Base-by-base conservation (phyloP, 2,888 invertebrate species). In the Molanna angustata region DNA sequence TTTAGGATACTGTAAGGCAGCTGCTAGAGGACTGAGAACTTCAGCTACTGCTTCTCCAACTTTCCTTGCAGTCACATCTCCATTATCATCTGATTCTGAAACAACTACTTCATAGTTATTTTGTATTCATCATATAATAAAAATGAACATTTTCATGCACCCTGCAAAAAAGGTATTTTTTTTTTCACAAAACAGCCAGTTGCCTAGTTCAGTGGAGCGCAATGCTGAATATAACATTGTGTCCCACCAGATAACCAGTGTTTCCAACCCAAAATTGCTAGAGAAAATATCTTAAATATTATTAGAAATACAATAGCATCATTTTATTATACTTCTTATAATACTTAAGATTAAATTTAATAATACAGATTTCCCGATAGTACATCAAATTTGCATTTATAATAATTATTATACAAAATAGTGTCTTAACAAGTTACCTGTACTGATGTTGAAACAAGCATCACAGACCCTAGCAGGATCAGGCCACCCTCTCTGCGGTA, bases 391-490 rank as follows among this genome's bases (percentile, higher is more conserved):
- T n/a, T n/a, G n/a, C n/a, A n/a, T n/a, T n/a, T n/a, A n/a, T n/a
- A n/a, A n/a, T n/a, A n/a, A n/a, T n/a, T n/a, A n/a, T n/a, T n/a
- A n/a, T n/a, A n/a, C n/a, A n/a, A n/a, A n/a, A n/a, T n/a, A n/a
- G n/a, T n/a, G n/a, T n/a, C n/a, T n/a, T 7, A 27, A 27, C 13
- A 35, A 35, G 9, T 35, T 13, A 43, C 42, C 50, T 33, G 33
- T 44, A 35, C 39, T 45, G 32, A 18, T 27, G 35, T 33, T 64
- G 27, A 65, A 83, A 64, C 90, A 90, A 43, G 72, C 67, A 61
- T 87, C 83, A 67, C 90, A 91, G 2, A 90, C 88, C 50, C 90
- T 72, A 1, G 88, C 88, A 1, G 84, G 81, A 16, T 74, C 71
- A 6, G 71, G 68, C 89, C 90, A 90, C 49, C 88, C 88, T 57